Conservation (phyloP, 2,888 invertebrate species). For the Microctonus hyperodae region DNA sequence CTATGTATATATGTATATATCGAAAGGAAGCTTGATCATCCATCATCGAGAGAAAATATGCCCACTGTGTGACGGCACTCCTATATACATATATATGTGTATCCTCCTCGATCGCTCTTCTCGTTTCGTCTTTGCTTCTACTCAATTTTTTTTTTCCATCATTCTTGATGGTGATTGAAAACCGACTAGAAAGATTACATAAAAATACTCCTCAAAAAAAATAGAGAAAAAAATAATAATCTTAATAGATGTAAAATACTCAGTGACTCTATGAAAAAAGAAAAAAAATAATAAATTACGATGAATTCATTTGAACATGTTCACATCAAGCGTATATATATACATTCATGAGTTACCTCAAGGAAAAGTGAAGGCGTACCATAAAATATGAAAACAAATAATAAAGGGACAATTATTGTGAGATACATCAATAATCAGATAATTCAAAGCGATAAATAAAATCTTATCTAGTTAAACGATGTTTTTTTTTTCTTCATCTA, state of each 20-base stretch:
- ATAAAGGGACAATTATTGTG: background rate
- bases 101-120: background rate
- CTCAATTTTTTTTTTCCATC: slow-evolving; percentile 1
- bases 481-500: slow-evolving; percentile 26
- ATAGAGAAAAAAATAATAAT: slow-evolving; percentile 2
- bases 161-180: slow-evolving; percentile 11
- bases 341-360: background rate
- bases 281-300: background rate
- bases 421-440: slow-evolving; percentile 15
- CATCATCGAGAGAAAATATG: slow-evolving; percentile 36
- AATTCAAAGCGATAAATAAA: slow-evolving; percentile 23
- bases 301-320: background rate
- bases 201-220: background rate
- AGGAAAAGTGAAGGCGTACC: background rate
- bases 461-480: slow-evolving; percentile 29
- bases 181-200: slow-evolving; percentile 18
- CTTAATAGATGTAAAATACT: background rate
- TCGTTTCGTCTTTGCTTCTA: slow-evolving; percentile 3
- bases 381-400: background rate
- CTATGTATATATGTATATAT: background rate
- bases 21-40: slow-evolving; percentile 35
- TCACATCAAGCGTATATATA: background rate
- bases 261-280: background rate
- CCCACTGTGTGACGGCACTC: slow-evolving; percentile 22
- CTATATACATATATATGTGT: background rate